These are phyloP conservation scores for Smithornis capensis DNA, from an alignment of 2,113 vertebrate species.

Conservation along the genomic window DNA sequence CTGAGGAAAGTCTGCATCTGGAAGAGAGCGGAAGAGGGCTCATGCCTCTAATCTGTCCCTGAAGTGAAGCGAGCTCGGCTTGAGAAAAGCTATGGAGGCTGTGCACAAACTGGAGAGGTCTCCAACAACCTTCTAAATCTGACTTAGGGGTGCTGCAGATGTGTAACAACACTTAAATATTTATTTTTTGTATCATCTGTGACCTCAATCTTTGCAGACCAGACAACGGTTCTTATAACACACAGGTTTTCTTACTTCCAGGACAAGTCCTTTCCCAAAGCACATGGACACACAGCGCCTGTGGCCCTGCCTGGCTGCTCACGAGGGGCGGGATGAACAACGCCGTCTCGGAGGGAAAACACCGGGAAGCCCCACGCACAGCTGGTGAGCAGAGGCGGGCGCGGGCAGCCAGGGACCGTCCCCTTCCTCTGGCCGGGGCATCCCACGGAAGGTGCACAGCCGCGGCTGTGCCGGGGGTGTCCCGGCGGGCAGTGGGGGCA, in stretches of 20 bases:
- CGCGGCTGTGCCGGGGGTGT: neutral
- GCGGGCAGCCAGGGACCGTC: neutral
- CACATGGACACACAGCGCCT: neutral
- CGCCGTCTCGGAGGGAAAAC: neutral
- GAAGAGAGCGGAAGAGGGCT: neutral
- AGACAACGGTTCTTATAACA: neutral
- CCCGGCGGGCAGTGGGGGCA: neutral
- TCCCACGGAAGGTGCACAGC: neutral
- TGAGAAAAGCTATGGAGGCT: neutral
- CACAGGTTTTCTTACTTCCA: accelerated
- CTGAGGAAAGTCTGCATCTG: neutral
- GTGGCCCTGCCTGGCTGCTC: neutral
- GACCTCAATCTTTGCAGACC: neutral
- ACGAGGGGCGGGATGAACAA: neutral
- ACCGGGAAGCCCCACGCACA: accelerated
- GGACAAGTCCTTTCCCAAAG: neutral
- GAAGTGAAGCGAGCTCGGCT: neutral
- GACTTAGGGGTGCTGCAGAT: neutral
- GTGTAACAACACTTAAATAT: neutral
- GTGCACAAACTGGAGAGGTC: neutral
- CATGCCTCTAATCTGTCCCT: accelerated
- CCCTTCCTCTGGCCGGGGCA: neutral
- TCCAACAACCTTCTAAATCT: neutral
- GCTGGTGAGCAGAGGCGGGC: neutral
- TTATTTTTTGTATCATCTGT: neutral